Base-by-base conservation (phyloP, 37 sponge, comb jelly and placozoan species). In the Beroe forskalii region DNA sequence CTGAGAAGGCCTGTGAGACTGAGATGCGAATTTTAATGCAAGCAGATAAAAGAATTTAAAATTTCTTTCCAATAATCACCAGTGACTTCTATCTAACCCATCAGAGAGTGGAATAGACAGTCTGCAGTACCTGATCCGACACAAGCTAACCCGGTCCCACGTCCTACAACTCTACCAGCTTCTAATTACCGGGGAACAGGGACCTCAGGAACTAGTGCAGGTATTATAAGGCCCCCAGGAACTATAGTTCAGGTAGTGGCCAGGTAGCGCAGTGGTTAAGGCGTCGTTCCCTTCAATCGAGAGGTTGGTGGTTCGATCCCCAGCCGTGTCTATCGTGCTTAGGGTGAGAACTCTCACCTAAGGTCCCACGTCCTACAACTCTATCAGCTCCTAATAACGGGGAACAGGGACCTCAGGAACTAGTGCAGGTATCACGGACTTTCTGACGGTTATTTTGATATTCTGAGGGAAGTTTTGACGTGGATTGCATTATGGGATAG, bases 101-200 rank as follows among this genome's bases (percentile, higher is more conserved):
- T 35, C 86, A 80, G 86, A 80, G 28, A 20, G 40, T 12, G 86
- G 86, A 1, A 38, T 80, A 1, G 86, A 80, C 12, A 80, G 86
- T 44, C 86, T 80, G 1, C 86, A 80, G 30, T 44, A 44, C 40
- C 86, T 80, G 31, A 80, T 80, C n/a, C 86, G 35, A 25, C 55
- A 80, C 55, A 80, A 80, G 55, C 28, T 44, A 23, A 80, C 86
- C 4, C 44, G 86, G 35, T 28, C 55, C 17, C 86, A 80, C 86
- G 86, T 80, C n/a, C 55, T 80, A 32, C 86, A 80, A 30, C 86
- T 80, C 25, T 80, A 43, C 55, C 86, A 80, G 30, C 86, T 80
- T 4, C 86, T 80, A 24, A 80, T 80, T 14, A 33, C 86, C 31
- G 86, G 86, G 27, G 55, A 80, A 42, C 86, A 44, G 27, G 86